phyloP scores from a whole-genome alignment of 2,797 vertebrate genomes.

The Pangasius djambal region DNA sequence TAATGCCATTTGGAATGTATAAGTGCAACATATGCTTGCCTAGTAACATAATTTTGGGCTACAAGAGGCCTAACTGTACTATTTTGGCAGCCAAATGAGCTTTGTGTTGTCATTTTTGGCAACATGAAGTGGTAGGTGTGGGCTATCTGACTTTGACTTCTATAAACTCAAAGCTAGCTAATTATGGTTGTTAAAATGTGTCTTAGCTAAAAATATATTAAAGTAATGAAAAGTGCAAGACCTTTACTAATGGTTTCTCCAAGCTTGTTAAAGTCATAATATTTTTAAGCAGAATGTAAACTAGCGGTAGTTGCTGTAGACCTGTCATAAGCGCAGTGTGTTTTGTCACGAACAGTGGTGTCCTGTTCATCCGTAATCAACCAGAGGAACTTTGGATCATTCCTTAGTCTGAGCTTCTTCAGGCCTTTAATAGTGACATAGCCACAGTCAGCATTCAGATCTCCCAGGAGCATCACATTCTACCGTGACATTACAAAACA shows the following conservation, averaged over 20 bases:
- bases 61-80: background rate
- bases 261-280: background rate
- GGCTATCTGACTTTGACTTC: background rate
- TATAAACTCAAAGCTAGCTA: background rate
- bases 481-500: conserved; percentile 53
- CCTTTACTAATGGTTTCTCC: background rate
- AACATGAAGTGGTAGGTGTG: background rate
- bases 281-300: conserved; percentile 5
- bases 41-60: background rate
- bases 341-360: conserved; percentile 80
- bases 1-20: background rate
- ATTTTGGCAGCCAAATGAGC: background rate
- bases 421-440: conserved; percentile 79
- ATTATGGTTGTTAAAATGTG: background rate
- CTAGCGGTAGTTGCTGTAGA: conserved; percentile 43
- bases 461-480: conserved; percentile 84
- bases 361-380: conserved; percentile 81
- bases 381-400: conserved; percentile 78
- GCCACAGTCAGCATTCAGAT: conserved; percentile 82
- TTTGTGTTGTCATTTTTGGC: background rate
- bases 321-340: conserved; percentile 85
- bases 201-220: background rate
- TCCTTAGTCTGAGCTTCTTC: conserved; percentile 72
- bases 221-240: background rate
- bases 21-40: background rate